phyloP scores from a whole-genome alignment of 2,113 vertebrate genomes.

The Formicarius rufipectus region DNA sequence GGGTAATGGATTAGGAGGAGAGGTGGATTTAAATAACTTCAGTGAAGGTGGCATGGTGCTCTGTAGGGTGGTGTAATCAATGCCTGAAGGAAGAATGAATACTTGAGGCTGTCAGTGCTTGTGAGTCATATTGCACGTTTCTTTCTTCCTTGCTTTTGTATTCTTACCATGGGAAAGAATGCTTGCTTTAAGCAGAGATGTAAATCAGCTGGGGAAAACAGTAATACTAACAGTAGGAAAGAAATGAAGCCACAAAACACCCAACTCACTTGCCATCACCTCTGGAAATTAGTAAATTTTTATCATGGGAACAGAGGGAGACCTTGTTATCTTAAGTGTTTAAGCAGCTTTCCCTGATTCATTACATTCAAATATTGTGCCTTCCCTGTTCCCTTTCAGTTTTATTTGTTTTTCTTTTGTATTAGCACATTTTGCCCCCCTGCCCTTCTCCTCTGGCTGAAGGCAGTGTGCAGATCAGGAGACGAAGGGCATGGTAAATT shows the following conservation, averaged over 20 bases:
- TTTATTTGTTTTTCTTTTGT: background rate
- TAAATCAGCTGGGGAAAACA: background rate
- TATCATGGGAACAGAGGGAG: background rate
- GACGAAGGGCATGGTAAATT: background rate
- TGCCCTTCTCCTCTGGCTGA: background rate
- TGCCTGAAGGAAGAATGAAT: constrained; percentile 32
- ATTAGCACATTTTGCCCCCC: background rate
- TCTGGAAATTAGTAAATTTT: background rate
- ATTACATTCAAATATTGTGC: background rate
- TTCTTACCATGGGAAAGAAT: background rate
- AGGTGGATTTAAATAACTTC: background rate
- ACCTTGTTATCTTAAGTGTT: background rate
- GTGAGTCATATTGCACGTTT: background rate
- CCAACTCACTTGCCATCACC: background rate
- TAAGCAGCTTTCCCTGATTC: background rate
- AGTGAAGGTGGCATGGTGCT: background rate
- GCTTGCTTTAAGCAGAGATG: background rate
- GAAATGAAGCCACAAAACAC: background rate
- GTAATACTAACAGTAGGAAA: background rate
- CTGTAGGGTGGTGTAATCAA: background rate
- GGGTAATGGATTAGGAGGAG: background rate
- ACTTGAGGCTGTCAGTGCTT: background rate
- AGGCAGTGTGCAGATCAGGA: background rate
- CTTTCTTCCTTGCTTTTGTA: constrained; percentile 30
- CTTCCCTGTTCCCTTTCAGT: background rate